Percentiles rank a stretch among this genome's conserved stretches.
phyloP scores from a whole-genome alignment of 2,113 vertebrate species.

The Acinonyx jubatus region DNA sequence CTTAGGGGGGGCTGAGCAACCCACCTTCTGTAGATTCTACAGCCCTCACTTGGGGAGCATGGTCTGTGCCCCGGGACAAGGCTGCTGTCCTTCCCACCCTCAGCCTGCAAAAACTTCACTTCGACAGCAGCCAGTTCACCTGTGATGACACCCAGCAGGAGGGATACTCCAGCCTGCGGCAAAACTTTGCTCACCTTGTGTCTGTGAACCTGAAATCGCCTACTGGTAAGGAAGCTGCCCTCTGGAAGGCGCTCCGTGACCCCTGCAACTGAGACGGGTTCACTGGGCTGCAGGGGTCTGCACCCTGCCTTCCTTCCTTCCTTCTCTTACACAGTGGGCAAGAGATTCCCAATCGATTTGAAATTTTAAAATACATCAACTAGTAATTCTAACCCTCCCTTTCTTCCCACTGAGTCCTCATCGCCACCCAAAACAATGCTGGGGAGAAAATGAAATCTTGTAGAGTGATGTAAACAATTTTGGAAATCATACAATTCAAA shows the following conservation, averaged over 20 bases:
- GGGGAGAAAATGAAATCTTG: neutral
- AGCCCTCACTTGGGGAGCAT: too few relatives aligned
- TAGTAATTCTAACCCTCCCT: neutral
- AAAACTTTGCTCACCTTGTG: neutral
- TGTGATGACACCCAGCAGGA: neutral
- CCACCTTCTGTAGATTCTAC: neutral
- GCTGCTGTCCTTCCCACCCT: neutral
- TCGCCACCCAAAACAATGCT: neutral
- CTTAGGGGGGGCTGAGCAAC: too few relatives aligned
- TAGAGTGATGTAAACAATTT: neutral
- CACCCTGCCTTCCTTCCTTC: rapidly evolving
- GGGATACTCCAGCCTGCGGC: too few relatives aligned
- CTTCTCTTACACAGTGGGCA: neutral
- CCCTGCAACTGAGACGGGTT: neutral
- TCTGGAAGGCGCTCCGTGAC: neutral
- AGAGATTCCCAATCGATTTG: neutral
- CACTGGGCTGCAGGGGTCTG: neutral
- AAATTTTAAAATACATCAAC: neutral
- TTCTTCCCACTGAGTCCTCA: neutral
- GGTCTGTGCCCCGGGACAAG: neutral
- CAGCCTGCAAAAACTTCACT: neutral
- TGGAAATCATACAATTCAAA: neutral
- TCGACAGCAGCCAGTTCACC: neutral
- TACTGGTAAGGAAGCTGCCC: neutral
- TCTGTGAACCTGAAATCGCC: neutral